A percentile compares a stretch with the other conserved stretches of the same genome.
Conservation (phyloP, 2,113 vertebrate genomes). For the Dermatemys mawii region DNA sequence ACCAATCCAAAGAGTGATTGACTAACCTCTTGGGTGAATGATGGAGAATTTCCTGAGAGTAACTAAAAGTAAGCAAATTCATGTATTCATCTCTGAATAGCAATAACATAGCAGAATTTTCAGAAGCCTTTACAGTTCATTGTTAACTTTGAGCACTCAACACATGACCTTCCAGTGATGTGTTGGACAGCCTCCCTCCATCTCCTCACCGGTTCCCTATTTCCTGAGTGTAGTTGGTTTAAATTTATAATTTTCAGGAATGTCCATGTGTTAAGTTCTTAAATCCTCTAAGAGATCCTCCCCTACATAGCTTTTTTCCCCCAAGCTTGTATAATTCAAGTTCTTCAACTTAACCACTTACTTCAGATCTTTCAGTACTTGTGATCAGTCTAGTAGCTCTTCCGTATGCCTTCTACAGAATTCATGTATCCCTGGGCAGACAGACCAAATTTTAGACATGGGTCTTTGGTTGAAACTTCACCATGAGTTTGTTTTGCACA, state of each 20-base stretch:
- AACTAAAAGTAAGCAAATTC: neutral
- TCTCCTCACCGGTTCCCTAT: neutral
- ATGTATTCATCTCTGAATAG: neutral
- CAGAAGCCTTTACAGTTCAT: neutral
- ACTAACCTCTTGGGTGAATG: neutral
- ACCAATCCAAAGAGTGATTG: neutral
- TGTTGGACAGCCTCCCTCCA: neutral
- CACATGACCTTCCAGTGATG: neutral
- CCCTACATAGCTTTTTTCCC: neutral
- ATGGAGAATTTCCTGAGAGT: neutral
- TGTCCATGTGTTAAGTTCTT: rapidly evolving
- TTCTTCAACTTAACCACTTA: conserved; percentile 18
- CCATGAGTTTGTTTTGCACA: too few relatives aligned
- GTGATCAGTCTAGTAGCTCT: neutral
- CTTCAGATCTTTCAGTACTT: neutral
- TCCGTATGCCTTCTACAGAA: neutral
- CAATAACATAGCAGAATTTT: neutral
- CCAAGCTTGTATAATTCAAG: neutral
- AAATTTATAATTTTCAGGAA: neutral
- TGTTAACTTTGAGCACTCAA: neutral
- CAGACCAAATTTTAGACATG: too few relatives aligned
- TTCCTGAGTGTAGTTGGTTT: neutral
- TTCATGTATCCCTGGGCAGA: too few relatives aligned
- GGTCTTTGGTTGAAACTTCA: too few relatives aligned
- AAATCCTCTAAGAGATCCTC: neutral